Base-by-base conservation (phyloP, 1,140 invertebrate species). In the Lucilia cuprina region DNA sequence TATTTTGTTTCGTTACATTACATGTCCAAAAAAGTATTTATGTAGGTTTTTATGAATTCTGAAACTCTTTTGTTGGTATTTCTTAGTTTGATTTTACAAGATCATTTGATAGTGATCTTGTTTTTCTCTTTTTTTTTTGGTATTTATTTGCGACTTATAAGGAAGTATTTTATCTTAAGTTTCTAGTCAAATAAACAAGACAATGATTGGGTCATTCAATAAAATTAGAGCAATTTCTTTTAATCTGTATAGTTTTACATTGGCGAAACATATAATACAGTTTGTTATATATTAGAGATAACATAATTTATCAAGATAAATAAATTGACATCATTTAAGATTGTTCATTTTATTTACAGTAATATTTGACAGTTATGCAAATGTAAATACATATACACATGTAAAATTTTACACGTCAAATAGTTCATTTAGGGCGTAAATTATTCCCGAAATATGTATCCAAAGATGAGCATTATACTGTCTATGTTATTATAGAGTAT, bases 91-190 rank as follows among this genome's bases (percentile, higher is more conserved):
- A 19, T 12, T 70, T 55, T 21, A 21, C 65, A 70, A 70, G 65
- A 70, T 21, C 65, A 70, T 25, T 70, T 70, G 65, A 70, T 70
- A 70, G 65, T 25, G 65, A 70, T 70, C 65, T 70, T 70, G 55
- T 60, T 30, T 30, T 30, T 60, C 41, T 7, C 41, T 41, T 41
- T 41, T 41, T 41, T 41, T 60, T 60, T 60, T 17, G 7, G 13
- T n/a, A 60, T 60, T 60, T 70, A 21, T 70, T 70, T 2, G 12
- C 3, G n/a, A 10, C 65, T 19, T 70, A 70, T 70, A 70, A 70
- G 65, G 65, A 70, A 70, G 65, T 70, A 21, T 70, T 70, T 70
- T 70, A 70, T 70, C 19, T 70, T 21, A 55, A 55, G 13, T 13
- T 55, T 55, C 17, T 55, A 41, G 41, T 41, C 10, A 41, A 41